Base-by-base conservation (phyloP, 1,140 invertebrate genomes). In the Camponotus vicinus region DNA sequence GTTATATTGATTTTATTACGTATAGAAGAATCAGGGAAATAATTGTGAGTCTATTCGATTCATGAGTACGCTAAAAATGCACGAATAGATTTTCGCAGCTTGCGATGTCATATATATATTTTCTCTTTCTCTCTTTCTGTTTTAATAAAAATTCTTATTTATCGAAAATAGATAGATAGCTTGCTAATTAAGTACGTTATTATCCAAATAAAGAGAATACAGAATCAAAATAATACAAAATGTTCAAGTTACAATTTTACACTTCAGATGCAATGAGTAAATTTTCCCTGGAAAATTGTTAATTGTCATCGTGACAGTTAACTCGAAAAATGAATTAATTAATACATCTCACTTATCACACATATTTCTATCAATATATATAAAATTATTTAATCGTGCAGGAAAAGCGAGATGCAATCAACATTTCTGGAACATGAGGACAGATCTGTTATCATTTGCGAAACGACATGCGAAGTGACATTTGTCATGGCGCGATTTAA, bases 371-470 rank as follows among this genome's bases (percentile, higher is more conserved):
- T 18, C 49, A 52, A 18, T 5, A 5, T 21, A 7, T 40, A 2
- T 27, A 40, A 13, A 57, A 80, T 40, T 32, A 27, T 57, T 15
- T 55, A 32, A 80, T 49, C n/a, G 5, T n/a, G 8, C 13, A 32
- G 37, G 27, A 32, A 3, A 70, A 70, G 32, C 34, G 45, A n/a
- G 15, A 77, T 13, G 13, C 18, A 34, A 83, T n/a, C 34, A 57
- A 42, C 49, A 37, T 75, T 75, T 73, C 55, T 61, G 42, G 40
- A 45, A 27, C 55, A n/a, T 83, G 40, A 63, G 45, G 55, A 61
- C 37, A 82, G 69, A 83, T 75, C 79, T 73, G 79, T 75, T 83
- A 73, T 61, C 79, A 52, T 83, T 83, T 83, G 32, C 32, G 40
- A 40, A 34, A 40, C 18, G 21, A n/a, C 40, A 59, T 52, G 49